Evolutionary conservation across 2,888 invertebrate species (phyloP).

Genomic region (Leptopterna dolabrata): DNA sequence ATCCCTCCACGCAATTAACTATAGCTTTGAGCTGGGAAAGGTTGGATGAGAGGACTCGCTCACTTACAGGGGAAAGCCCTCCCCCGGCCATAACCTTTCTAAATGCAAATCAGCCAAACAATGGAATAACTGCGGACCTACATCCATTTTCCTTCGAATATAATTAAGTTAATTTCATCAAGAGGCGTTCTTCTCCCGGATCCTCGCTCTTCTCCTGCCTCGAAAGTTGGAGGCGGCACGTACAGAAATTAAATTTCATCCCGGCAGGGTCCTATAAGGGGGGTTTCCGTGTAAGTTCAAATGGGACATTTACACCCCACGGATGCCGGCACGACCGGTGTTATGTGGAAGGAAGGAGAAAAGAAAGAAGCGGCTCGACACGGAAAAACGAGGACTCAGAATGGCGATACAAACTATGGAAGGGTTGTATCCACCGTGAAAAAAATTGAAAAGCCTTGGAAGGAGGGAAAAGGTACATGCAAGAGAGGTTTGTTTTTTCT

Average conservation of each 20-base stretch:
- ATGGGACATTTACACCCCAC: neutral
- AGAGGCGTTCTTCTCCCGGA: slow-evolving; percentile 33
- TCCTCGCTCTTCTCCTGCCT: neutral
- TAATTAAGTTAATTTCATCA: slow-evolving; percentile 56
- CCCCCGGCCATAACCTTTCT: slow-evolving; percentile 41
- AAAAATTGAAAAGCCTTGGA: too few relatives aligned
- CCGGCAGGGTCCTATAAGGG: neutral
- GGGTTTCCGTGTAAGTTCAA: neutral
- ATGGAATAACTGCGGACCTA: slow-evolving; percentile 45
- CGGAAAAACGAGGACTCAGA: neutral
- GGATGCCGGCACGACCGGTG: neutral
- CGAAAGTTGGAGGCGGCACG: slow-evolving; percentile 1
- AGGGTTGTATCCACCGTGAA: too few relatives aligned
- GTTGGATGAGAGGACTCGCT: neutral
- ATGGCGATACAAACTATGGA: neutral
- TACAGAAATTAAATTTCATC: slow-evolving; percentile 30
- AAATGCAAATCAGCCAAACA: slow-evolving; percentile 56
- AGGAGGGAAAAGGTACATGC: too few relatives aligned
- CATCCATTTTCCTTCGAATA: slow-evolving; percentile 54
- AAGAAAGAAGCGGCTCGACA: neutral
- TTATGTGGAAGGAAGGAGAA: neutral
- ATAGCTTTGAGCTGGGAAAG: slow-evolving; percentile 16
- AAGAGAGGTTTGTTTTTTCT: too few relatives aligned
- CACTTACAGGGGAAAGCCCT: neutral
- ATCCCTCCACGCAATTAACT: slow-evolving; percentile 19